Conservation (phyloP, 2,888 invertebrate genomes). For the Cybosia mesomella region DNA sequence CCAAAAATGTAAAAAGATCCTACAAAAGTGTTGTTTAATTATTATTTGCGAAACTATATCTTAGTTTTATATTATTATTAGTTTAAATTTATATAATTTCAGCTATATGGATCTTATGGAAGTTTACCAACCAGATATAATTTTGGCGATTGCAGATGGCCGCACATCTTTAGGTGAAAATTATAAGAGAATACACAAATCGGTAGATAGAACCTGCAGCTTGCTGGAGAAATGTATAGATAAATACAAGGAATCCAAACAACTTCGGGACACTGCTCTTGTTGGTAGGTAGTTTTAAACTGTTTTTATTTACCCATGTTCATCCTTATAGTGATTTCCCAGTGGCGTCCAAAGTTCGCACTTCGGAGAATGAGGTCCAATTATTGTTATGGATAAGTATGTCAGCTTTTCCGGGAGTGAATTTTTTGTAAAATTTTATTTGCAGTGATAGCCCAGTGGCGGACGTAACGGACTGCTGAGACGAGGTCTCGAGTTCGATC, state of each 20-base stretch:
- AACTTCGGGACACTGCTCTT: constrained; percentile 72
- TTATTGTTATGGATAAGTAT: not conserved
- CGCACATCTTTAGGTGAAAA: constrained; percentile 90
- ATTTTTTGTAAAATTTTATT: no score
- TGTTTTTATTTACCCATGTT: not conserved
- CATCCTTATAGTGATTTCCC: not conserved
- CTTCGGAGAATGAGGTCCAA: not conserved
- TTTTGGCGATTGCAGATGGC: constrained; percentile 93
- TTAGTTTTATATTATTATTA: not conserved
- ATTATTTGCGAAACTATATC: no score
- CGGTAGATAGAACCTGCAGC: constrained; percentile 89
- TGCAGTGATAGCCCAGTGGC: no score
- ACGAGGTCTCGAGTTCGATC: no score
- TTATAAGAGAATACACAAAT: constrained; percentile 90
- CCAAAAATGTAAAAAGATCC: no score
- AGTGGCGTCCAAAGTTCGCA: not conserved
- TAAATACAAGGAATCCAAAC: constrained; percentile 87
- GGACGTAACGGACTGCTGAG: no score
- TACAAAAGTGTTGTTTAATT: no score
- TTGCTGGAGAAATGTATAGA: constrained; percentile 91
- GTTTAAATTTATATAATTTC: constrained; percentile 52
- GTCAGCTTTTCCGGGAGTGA: no score
- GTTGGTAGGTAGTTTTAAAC: constrained; percentile 70
- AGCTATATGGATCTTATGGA: constrained; percentile 93
- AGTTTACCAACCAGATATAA: constrained; percentile 92